Evolutionary conservation across 1,140 invertebrate genomes (phyloP), one percentile per base, ranked within the genome.

Genomic region (Sesamia nonagrioides): DNA sequence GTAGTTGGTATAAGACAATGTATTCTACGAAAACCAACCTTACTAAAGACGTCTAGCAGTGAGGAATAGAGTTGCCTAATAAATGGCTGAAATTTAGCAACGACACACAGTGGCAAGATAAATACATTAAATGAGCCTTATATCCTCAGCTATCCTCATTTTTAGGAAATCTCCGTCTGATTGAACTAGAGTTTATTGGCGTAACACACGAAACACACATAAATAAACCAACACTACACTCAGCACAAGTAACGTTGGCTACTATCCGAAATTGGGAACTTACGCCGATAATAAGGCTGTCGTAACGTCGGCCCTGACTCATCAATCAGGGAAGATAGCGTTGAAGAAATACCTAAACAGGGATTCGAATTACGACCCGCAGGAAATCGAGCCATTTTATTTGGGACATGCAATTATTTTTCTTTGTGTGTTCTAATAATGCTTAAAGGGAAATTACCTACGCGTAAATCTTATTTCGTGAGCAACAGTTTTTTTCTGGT

Each of bases 301-400:
- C 56, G n/a, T 40, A 60, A 74, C 37, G n/a, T 11, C 42, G 42
- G 66, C 11, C 40, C 18, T 0, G 18, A 58, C n/a, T 27, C 71
- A 74, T 74, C 71, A 74, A 74, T 74, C 71, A 74, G 37, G 11
- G 18, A 27, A 60, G 54, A 74, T 74, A 74, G 18, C 50, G 21
- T 27, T 11, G 8, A 18, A 58, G 71, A 60, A 45, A 74, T 58
- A 74, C 71, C 71, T 60, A 74, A 74, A 74, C 71, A 27, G 35
- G 18, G 71, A 74, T 60, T 74, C 71, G 52, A 74, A 45, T 74
- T 74, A 71, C 68, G 54, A 48, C 66, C 66, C 66, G 61, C 61
- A 48, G 42, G 21, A 48, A 69, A 69, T 69, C 13, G 66, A 48
- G 66, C 33, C 66, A 50, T 7, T 33, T 42, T 9, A 69, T 13